phyloP scores from a whole-genome alignment of 1,140 invertebrate species.

The Diprion similis region DNA sequence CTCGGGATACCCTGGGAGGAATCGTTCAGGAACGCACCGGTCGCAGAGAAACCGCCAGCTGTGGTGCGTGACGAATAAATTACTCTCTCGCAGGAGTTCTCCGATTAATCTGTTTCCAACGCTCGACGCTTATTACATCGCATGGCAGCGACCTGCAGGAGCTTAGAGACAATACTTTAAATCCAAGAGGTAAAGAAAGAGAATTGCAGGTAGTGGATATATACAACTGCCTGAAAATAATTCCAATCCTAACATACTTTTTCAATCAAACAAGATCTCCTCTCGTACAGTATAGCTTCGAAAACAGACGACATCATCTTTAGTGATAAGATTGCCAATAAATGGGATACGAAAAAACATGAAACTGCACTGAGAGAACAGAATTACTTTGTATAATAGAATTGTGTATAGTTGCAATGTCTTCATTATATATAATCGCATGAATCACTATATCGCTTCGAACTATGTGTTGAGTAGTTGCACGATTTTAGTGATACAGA shows the following conservation, averaged over 20 bases:
- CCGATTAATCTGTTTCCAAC: not conserved
- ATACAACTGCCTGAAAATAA: not conserved
- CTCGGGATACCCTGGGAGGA: not conserved
- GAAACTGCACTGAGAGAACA: no score
- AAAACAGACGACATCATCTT: not conserved
- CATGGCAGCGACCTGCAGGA: not conserved
- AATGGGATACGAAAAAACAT: no score
- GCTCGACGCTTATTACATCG: not conserved
- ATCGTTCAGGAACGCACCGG: not conserved
- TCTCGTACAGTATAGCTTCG: not conserved
- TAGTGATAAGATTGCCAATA: not conserved
- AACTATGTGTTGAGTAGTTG: no score
- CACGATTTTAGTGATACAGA: no score
- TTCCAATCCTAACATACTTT: not conserved
- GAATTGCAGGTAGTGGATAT: no score
- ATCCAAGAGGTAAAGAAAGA: not conserved
- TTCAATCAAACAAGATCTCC: not conserved
- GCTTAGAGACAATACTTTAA: not conserved
- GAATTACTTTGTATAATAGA: no score
- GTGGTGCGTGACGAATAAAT: slow-evolving; percentile 4
- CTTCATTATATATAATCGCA: no score
- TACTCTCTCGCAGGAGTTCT: not conserved
- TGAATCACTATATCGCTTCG: no score
- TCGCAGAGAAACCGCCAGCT: slow-evolving; percentile 1
- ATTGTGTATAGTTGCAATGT: no score